Percentiles rank a stretch among this genome's conserved stretches.
phyloP scores from a whole-genome alignment of 2,888 invertebrate species.

The Leucophora obtusa region DNA sequence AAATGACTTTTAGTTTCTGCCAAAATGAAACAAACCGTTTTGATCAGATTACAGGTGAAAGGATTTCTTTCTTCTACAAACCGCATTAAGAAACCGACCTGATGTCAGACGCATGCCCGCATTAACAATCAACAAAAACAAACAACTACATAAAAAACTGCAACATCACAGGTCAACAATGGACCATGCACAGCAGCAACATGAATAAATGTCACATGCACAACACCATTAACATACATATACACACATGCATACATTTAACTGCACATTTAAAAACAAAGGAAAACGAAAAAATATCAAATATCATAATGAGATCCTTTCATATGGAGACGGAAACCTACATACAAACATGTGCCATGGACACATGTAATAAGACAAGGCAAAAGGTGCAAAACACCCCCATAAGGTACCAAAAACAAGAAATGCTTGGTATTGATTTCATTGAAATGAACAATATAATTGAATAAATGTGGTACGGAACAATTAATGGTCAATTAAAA shows the following conservation, averaged over 20 bases:
- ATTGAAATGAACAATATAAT: constrained; percentile 12
- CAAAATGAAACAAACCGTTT: constrained; percentile 18
- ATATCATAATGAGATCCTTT: constrained; percentile 52
- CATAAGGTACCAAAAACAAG: constrained; percentile 27
- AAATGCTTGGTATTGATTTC: constrained; percentile 42
- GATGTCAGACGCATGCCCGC: constrained; percentile 60
- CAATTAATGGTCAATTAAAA: constrained; percentile 61
- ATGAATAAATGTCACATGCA: constrained; percentile 57
- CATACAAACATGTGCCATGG: constrained; percentile 20
- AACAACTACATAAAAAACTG: constrained; percentile 36
- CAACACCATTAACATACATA: constrained; percentile 56
- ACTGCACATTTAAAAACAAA: constrained; percentile 36
- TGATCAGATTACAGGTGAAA: constrained; percentile 62
- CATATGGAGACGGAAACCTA: not conserved
- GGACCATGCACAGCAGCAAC: constrained; percentile 47
- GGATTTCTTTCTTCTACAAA: constrained; percentile 45
- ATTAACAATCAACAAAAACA: constrained; percentile 32
- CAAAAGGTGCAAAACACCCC: constrained; percentile 64
- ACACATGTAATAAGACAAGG: constrained; percentile 14
- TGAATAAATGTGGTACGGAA: constrained; percentile 1
- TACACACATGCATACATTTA: constrained; percentile 41
- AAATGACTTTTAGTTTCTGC: not conserved
- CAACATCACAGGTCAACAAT: constrained; percentile 58
- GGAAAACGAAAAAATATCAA: constrained; percentile 53
- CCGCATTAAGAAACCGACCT: constrained; percentile 17